Evolutionary conservation across 2,888 invertebrate species (phyloP).

Genomic region (Esperia sulphurella): DNA sequence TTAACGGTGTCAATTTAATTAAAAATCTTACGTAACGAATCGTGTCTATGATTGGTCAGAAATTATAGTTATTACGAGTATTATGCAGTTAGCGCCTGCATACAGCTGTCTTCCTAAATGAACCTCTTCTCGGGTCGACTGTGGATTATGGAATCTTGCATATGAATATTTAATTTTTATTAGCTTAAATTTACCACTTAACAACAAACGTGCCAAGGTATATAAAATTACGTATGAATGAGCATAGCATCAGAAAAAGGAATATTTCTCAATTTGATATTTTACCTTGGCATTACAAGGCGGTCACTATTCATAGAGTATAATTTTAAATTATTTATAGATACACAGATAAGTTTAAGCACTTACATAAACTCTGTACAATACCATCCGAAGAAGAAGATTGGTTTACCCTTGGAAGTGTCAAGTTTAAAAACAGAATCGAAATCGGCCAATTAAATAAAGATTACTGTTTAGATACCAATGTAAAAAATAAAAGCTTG

Average conservation of each 20-base stretch:
- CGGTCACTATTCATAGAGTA: not conserved
- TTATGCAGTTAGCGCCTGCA: too few relatives aligned
- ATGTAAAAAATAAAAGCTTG: conserved; percentile 16
- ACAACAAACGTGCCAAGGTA: too few relatives aligned
- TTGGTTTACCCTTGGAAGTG: conserved; percentile 26
- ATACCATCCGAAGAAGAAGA: not conserved
- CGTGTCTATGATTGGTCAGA: too few relatives aligned
- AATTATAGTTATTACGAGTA: too few relatives aligned
- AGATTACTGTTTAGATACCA: conserved; percentile 19
- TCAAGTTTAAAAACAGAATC: conserved; percentile 26
- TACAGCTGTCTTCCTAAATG: too few relatives aligned
- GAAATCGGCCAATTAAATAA: conserved; percentile 32
- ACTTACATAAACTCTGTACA: not conserved
- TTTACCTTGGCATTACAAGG: conserved; percentile 10
- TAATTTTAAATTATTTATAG: conserved; percentile 3
- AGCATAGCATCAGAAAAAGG: not conserved
- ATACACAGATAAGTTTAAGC: not conserved
- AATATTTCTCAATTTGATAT: not conserved
- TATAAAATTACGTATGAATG: too few relatives aligned
- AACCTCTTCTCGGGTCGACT: too few relatives aligned
- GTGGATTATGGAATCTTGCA: too few relatives aligned
- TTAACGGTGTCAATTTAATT: too few relatives aligned
- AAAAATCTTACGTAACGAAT: too few relatives aligned
- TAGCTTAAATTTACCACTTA: too few relatives aligned
- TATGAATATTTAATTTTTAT: too few relatives aligned